Conservation (phyloP, 2,888 invertebrate genomes). For the Ernsta delagoae region DNA sequence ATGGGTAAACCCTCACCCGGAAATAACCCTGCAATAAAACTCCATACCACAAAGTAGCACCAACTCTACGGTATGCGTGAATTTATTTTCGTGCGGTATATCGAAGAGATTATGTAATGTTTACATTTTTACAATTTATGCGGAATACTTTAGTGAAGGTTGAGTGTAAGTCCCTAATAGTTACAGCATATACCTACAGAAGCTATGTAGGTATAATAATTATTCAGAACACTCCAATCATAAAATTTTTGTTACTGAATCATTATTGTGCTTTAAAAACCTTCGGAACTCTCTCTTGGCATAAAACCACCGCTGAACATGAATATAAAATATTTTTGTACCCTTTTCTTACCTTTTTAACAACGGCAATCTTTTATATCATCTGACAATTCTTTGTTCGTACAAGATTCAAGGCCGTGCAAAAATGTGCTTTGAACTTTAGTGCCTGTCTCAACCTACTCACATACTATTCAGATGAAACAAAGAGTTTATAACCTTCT, state of each 20-base stretch:
- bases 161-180: too few relatives aligned
- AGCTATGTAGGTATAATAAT: not conserved
- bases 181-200: too few relatives aligned
- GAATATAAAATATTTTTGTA: conserved; percentile 16
- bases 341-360: conserved; percentile 25
- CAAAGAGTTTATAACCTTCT: conserved; percentile 38
- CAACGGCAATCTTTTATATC: conserved; percentile 33
- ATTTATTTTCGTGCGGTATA: conserved; percentile 35
- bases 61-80: conserved; percentile 40
- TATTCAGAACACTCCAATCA: not conserved
- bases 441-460: conserved; percentile 36
- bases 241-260: not conserved
- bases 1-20: conserved; percentile 41
- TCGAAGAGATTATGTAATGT: not conserved
- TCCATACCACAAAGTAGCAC: conserved; percentile 42
- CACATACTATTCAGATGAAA: conserved; percentile 36
- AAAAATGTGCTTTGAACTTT: conserved; percentile 36
- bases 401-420: conserved; percentile 29
- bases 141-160: too few relatives aligned
- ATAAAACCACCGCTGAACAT: not conserved
- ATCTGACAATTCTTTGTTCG: conserved; percentile 37
- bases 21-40: conserved; percentile 44
- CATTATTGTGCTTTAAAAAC: not conserved
- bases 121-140: too few relatives aligned
- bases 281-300: not conserved